phyloP scores from a whole-genome alignment of 2,888 invertebrate genomes.

The Plagodis pulveraria region DNA sequence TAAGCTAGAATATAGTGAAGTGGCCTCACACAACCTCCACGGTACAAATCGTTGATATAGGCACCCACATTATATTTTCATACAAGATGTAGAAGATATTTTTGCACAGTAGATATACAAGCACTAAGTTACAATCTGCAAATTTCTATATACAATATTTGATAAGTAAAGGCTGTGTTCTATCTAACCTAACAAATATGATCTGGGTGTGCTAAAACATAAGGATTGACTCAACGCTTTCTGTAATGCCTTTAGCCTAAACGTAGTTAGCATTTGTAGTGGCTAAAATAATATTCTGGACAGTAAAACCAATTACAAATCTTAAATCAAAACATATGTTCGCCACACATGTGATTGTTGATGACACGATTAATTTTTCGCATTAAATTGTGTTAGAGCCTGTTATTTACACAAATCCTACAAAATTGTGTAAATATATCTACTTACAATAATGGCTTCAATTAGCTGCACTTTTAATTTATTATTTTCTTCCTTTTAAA shows the following conservation, averaged over 20 bases:
- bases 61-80: conserved; percentile 74
- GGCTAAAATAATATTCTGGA: no score
- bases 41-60: conserved; percentile 73
- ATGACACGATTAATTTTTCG: no score
- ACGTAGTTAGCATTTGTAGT: conserved; percentile 1
- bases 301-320: no score
- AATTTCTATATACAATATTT: conserved; percentile 14
- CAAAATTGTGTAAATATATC: no score
- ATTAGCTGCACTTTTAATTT: not conserved
- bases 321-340: no score
- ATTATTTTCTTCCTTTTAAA: not conserved
- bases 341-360: no score
- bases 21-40: conserved; percentile 62
- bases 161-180: conserved; percentile 34
- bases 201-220: conserved; percentile 4
- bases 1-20: conserved; percentile 25
- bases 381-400: no score
- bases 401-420: no score
- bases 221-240: conserved; percentile 19
- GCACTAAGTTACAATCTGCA: conserved; percentile 45
- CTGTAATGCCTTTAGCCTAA: not conserved
- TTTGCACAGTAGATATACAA: conserved; percentile 72
- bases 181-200: conserved; percentile 7
- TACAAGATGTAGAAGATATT: conserved; percentile 69
- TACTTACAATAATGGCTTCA: not conserved